A percentile compares a stretch with the other conserved stretches of the same genome.
These are phyloP conservation scores for Albula goreensis DNA, from an alignment of 2,113 vertebrate species.

Conservation along the genomic window DNA sequence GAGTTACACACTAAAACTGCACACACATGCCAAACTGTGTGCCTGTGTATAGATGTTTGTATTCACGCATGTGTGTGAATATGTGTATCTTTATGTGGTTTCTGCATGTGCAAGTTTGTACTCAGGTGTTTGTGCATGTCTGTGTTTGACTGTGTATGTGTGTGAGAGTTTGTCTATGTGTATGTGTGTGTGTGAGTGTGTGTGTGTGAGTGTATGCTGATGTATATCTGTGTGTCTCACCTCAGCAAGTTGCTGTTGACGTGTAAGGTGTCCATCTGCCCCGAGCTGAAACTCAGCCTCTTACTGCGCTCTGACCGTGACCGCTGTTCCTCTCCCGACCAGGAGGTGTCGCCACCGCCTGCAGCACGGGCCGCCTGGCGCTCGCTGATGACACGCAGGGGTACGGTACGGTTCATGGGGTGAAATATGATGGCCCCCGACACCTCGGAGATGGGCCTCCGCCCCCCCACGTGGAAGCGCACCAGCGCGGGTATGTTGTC, in stretches of 20 bases:
- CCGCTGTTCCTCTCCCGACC: constrained; percentile 23
- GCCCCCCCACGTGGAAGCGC: constrained; percentile 72
- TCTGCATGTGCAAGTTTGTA: neutral
- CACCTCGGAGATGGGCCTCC: constrained; percentile 70
- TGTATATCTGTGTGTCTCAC: constrained; percentile 44
- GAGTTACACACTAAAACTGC: neutral
- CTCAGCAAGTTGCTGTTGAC: constrained; percentile 53
- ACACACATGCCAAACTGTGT: neutral
- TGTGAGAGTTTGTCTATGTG: constrained; percentile 38
- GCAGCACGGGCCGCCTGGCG: constrained; percentile 34
- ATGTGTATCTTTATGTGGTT: neutral
- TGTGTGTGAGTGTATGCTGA: constrained; percentile 14
- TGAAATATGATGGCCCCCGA: constrained; percentile 77
- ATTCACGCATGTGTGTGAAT: neutral
- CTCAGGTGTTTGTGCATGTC: constrained; percentile 45
- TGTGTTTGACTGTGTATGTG: constrained; percentile 48
- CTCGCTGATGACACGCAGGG: constrained; percentile 70
- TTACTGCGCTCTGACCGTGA: constrained; percentile 46
- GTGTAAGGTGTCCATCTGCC: constrained; percentile 35
- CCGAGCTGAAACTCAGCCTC: constrained; percentile 68
- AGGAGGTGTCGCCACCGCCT: constrained; percentile 10
- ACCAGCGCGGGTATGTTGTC: constrained; percentile 79
- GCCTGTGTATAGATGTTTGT: neutral
- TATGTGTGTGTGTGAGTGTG: constrained; percentile 6
- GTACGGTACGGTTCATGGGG: constrained; percentile 71